A percentile compares a stretch with the other conserved stretches of the same genome.
Evolutionary conservation across 2,113 vertebrate genomes (phyloP).

Genomic region (Nothobranchius kuhntae): DNA sequence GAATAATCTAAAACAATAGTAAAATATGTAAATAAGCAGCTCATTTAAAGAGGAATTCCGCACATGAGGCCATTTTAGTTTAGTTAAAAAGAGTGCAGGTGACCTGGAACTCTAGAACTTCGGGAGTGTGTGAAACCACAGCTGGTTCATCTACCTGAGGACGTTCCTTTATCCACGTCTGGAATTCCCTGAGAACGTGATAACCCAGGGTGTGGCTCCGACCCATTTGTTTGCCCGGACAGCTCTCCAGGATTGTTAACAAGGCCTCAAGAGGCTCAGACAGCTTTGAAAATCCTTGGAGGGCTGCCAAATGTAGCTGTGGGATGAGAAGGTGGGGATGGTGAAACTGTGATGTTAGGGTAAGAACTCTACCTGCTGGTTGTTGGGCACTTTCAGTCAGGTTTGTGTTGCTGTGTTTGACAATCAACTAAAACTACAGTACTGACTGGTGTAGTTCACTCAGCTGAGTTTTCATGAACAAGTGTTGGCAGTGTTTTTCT

Average conservation of each 20-base stretch:
- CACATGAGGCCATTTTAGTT: not conserved
- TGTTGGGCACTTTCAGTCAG: not conserved
- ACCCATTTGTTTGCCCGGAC: slow-evolving; percentile 65
- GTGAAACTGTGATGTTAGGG: slow-evolving; percentile 12
- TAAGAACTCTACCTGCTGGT: slow-evolving; percentile 3
- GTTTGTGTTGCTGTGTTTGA: not conserved
- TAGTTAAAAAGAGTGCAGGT: not conserved
- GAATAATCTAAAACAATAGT: no score
- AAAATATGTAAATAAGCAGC: no score
- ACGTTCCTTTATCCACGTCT: slow-evolving; percentile 64
- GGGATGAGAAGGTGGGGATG: not conserved
- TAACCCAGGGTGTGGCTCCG: slow-evolving; percentile 63
- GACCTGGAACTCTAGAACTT: not conserved
- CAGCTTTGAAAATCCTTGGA: slow-evolving; percentile 72
- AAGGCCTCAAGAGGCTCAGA: slow-evolving; percentile 67
- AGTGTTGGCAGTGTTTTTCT: not conserved
- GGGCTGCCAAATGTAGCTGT: slow-evolving; percentile 62
- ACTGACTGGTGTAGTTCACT: not conserved
- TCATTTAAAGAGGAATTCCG: not conserved
- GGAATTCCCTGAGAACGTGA: slow-evolving; percentile 74
- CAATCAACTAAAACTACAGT: not conserved
- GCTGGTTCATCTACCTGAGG: slow-evolving; percentile 48
- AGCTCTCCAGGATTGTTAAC: slow-evolving; percentile 73
- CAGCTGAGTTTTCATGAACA: not conserved
- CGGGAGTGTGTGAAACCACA: not conserved